Percentiles rank a stretch among this genome's conserved stretches.
These are phyloP conservation scores for Leucoma salicis DNA, from an alignment of 2,888 invertebrate species.

Conservation along the genomic window DNA sequence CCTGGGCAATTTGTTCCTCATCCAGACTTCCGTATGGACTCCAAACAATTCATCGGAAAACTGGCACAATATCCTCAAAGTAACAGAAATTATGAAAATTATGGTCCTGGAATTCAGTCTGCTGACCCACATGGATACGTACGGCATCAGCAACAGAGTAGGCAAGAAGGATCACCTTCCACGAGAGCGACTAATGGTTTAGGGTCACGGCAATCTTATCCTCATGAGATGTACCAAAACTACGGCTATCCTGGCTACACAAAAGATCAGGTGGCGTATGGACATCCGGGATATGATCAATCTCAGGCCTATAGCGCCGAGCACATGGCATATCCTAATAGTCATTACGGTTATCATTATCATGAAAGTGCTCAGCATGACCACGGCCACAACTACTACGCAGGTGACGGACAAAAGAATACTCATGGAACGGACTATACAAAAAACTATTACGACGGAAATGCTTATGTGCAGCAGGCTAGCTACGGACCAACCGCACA, in stretches of 20 bases:
- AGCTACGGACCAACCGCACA: conserved; percentile 39
- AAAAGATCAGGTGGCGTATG: conserved; percentile 78
- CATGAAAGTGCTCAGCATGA: conserved; percentile 70
- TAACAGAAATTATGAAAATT: conserved; percentile 67
- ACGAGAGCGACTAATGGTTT: conserved; percentile 66
- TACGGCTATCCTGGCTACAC: conserved; percentile 79
- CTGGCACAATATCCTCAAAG: conserved; percentile 69
- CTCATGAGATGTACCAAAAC: conserved; percentile 77
- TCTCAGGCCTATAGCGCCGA: conserved; percentile 67
- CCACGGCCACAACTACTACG: conserved; percentile 69
- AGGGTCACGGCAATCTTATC: conserved; percentile 63
- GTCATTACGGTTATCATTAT: conserved; percentile 78
- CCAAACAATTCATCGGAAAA: conserved; percentile 75
- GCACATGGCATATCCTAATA: conserved; percentile 70
- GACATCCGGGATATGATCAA: conserved; percentile 82
- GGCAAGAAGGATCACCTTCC: conserved; percentile 63
- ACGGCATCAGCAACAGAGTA: conserved; percentile 63
- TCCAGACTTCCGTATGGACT: conserved; percentile 78
- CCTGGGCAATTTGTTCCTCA: conserved; percentile 76
- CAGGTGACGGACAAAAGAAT: conserved; percentile 74
- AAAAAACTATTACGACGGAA: conserved; percentile 75
- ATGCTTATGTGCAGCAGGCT: conserved; percentile 58
- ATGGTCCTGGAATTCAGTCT: conserved; percentile 55
- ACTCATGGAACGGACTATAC: conserved; percentile 77
- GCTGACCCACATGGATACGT: conserved; percentile 74